Percentiles rank a stretch among this genome's conserved stretches.
phyloP scores from a whole-genome alignment of 1,140 invertebrate genomes.

The Halictus rubicundus region DNA sequence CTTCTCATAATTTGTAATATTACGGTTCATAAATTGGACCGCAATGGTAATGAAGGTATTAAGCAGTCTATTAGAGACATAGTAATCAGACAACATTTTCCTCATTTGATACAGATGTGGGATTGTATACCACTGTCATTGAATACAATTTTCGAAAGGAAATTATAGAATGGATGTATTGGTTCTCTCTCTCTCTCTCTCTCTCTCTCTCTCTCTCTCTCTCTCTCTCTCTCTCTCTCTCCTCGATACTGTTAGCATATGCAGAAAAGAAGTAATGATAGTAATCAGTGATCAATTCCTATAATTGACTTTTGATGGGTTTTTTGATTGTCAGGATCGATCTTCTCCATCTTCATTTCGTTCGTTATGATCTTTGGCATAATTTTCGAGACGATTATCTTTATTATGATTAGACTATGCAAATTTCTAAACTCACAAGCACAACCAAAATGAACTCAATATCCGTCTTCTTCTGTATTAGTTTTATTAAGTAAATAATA shows the following conservation, averaged over 20 bases:
- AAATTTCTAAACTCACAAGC: too few relatives aligned
- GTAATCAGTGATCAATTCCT: slow-evolving; percentile 28
- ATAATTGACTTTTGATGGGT: slow-evolving; percentile 39
- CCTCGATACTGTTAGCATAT: background rate
- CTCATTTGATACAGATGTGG: background rate
- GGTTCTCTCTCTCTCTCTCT: too few relatives aligned
- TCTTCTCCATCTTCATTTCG: slow-evolving; percentile 2
- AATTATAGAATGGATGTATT: slow-evolving; percentile 17
- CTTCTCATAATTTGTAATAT: too few relatives aligned
- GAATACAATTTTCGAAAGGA: slow-evolving; percentile 7
- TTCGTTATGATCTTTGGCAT: background rate
- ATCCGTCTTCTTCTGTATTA: too few relatives aligned
- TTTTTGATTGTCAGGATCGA: slow-evolving; percentile 11
- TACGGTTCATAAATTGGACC: background rate
- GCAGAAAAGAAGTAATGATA: slow-evolving; percentile 20
- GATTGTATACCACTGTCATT: background rate
- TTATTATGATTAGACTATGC: background rate
- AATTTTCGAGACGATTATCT: background rate
- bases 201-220: too few relatives aligned
- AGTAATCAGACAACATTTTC: background rate
- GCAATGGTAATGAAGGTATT: background rate
- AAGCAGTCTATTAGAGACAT: background rate
- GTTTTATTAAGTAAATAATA: too few relatives aligned
- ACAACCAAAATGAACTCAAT: too few relatives aligned
- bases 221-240: too few relatives aligned